Percentiles rank a stretch among this genome's conserved stretches.
phyloP scores from a whole-genome alignment of 2,888 invertebrate species.

The Nesidiocoris tenuis region DNA sequence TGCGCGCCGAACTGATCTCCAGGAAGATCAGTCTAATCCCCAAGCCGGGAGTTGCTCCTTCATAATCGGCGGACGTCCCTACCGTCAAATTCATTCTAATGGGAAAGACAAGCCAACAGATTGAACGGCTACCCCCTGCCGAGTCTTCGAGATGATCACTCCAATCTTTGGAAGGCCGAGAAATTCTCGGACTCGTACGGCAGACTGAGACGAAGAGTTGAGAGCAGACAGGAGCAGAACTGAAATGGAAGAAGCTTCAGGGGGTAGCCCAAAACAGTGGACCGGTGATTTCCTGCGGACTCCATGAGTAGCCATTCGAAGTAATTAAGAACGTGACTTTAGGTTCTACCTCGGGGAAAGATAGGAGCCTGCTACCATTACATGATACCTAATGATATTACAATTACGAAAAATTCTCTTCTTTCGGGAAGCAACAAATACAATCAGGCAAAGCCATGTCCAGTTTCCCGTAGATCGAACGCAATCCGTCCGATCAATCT shows the following conservation, averaged over 20 bases:
- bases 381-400: slow-evolving; percentile 41
- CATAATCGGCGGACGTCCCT: slow-evolving; percentile 4
- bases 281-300: background rate
- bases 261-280: slow-evolving; percentile 3
- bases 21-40: background rate
- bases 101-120: slow-evolving; percentile 11
- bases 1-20: background rate
- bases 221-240: background rate
- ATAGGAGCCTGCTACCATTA: slow-evolving; percentile 23
- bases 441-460: background rate
- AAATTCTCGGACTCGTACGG: background rate
- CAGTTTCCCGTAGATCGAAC: background rate
- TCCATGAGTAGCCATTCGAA: slow-evolving; percentile 9
- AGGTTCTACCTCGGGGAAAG: background rate
- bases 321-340: slow-evolving; percentile 41
- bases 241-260: background rate
- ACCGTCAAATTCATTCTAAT: slow-evolving; percentile 36
- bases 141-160: slow-evolving; percentile 30
- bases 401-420: slow-evolving; percentile 28
- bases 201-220: background rate
- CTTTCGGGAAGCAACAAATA: background rate
- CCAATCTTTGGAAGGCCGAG: slow-evolving; percentile 14
- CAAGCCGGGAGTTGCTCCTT: slow-evolving; percentile 10
- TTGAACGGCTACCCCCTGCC: slow-evolving; percentile 16
- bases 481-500: background rate